Base-by-base conservation (phyloP, 64 coral and sea anemone species). In the Pachyseris speciosa region DNA sequence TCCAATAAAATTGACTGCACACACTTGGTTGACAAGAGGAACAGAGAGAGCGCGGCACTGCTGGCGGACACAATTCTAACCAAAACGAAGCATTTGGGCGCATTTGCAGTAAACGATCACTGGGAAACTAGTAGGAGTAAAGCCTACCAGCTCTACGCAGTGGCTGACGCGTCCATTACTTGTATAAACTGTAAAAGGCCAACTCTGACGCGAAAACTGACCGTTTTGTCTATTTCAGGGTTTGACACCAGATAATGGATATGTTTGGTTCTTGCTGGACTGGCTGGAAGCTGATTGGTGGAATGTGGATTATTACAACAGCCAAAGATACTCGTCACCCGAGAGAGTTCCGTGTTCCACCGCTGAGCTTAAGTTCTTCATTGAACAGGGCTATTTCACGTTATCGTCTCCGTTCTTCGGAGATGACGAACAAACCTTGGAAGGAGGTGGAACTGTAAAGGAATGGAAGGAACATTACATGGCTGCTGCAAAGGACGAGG, bases 281-380 rank as follows among this genome's bases (percentile, higher is more conserved):
- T 94, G 93, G 93, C 45, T 94, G 10, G 93, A 94, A 25, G 55
- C 75, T 37, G 87, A 90, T 57, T 94, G 93, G 93, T 94, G 93
- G 93, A 41, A 94, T 51, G 89, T 88, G 11, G 80, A 94, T 36
- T 90, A 77, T 36, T 90, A 78, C 47, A 94, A 90, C 80, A 94
- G 25, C 45, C 40, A 51, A 2, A n/a, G 55, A 28, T 47, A 90
- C 87, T 72, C 86, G 29, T 63, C 93, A 33, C 69, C 93, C 15
- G 93, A 94, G 15, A 40, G 26, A 64, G 93, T 94, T 1, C 87
- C 93, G 25, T 94, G 93, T 49, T 76, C 75, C 41, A 90, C 78
- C 2, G 61, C 15, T 25, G 78, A 94, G 28, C 53, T 94, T 79
- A 86, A 84, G 83, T 28, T 41, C 17, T 51, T 94, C 11, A 59